A percentile compares a stretch with the other conserved stretches of the same genome.
Evolutionary conservation across 1,140 invertebrate species (phyloP).

Genomic region (Dinothrombium tinctorium): DNA sequence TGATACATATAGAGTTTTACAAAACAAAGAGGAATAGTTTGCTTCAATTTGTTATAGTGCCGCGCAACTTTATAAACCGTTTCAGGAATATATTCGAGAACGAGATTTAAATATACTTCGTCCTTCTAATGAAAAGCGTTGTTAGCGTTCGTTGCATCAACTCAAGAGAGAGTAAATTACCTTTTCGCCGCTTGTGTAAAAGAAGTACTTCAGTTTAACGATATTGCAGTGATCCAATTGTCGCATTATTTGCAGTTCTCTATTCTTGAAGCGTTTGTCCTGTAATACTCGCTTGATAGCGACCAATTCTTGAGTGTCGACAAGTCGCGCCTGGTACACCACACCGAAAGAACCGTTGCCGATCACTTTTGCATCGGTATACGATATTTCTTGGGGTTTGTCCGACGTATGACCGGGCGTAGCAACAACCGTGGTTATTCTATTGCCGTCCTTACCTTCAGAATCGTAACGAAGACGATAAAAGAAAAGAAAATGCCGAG

Average conservation of each 20-base stretch:
- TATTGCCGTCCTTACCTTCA: too few species aligned
- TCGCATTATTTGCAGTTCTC: conserved; percentile 98
- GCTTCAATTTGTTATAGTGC: conserved; percentile 91
- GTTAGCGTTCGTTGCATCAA: too few species aligned
- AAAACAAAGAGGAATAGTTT: conserved; percentile 97
- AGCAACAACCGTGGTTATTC: conserved; percentile 82
- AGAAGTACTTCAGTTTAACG: conserved; percentile 98
- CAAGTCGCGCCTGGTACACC: conserved; percentile 91
- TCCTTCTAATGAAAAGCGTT: conserved; percentile 55
- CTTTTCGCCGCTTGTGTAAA: conserved; percentile 97
- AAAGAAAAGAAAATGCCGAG: too few species aligned
- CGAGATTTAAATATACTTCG: conserved; percentile 98
- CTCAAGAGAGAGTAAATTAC: too few species aligned
- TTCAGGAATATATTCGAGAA: conserved; percentile 98
- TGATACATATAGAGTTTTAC: conserved; percentile 99
- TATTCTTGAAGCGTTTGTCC: conserved; percentile 34
- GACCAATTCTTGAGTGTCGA: conserved; percentile 81
- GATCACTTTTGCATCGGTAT: conserved; percentile 92
- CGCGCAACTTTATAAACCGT: conserved; percentile 97
- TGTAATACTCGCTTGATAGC: conserved; percentile 98
- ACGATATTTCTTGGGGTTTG: conserved; percentile 39
- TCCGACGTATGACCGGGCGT: conserved; percentile 81
- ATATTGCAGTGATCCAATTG: conserved; percentile 98
- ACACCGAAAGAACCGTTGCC: conserved; percentile 99
- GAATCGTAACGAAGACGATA: too few species aligned